Conservation (phyloP, 2,113 vertebrate species). For the Osmerus mordax region DNA sequence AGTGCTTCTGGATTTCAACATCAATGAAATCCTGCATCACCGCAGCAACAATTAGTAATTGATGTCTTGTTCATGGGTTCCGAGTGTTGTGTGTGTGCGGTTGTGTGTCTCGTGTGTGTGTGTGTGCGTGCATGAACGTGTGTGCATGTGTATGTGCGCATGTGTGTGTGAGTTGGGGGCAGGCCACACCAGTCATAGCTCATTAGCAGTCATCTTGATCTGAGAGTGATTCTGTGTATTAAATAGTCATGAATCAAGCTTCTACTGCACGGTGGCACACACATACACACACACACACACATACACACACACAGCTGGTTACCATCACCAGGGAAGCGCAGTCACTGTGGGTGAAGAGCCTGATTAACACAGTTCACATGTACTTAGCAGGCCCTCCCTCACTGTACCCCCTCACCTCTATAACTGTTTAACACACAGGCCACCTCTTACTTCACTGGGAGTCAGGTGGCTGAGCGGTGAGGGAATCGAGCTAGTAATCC, state of each 20-base stretch:
- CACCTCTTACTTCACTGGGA: too few relatives aligned
- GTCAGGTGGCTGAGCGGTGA: too few relatives aligned
- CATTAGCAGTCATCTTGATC: constrained; percentile 40
- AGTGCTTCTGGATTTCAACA: not conserved
- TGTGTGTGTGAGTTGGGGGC: not conserved
- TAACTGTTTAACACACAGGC: not conserved
- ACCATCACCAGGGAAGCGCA: too few relatives aligned
- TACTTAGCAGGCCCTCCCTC: not conserved
- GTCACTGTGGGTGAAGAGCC: too few relatives aligned
- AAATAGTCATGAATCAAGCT: constrained; percentile 15
- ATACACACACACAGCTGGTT: not conserved
- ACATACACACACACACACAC: not conserved
- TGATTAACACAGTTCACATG: too few relatives aligned
- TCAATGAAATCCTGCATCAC: not conserved
- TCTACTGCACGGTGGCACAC: not conserved
- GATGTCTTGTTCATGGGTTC: not conserved
- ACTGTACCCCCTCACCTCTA: not conserved
- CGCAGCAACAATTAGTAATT: not conserved
- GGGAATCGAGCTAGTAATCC: too few relatives aligned
- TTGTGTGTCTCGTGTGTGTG: not conserved
- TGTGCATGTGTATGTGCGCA: not conserved
- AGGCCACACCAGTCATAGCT: constrained; percentile 27
- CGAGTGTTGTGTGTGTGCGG: not conserved
- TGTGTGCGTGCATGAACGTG: not conserved
- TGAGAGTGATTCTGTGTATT: constrained; percentile 16